Evolutionary conservation across 2,888 invertebrate species (phyloP).

Genomic region (Caenorhabditis uteleia): DNA sequence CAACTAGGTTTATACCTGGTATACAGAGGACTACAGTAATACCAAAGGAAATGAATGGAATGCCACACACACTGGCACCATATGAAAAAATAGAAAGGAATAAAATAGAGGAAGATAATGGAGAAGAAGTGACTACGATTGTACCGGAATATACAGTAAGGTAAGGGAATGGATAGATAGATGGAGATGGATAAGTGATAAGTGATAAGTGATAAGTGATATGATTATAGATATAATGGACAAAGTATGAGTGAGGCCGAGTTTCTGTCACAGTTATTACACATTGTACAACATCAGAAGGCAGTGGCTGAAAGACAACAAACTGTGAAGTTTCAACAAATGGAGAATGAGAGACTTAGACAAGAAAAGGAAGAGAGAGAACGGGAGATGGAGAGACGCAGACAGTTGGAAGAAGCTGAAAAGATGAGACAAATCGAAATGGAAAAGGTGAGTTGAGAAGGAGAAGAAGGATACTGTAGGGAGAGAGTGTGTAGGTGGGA

Average conservation of each 20-base stretch:
- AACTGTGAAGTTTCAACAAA: conserved; percentile 25
- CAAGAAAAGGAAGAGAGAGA: conserved; percentile 37
- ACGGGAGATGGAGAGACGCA: conserved; percentile 23
- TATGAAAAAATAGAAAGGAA: conserved; percentile 21
- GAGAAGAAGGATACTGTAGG: no score
- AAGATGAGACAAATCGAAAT: conserved; percentile 18
- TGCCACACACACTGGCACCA: conserved; percentile 27
- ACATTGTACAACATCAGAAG: conserved; percentile 44
- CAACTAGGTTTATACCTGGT: conserved; percentile 16
- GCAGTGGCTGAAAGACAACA: conserved; percentile 21
- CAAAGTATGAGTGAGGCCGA: conserved; percentile 47
- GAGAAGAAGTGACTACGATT: conserved; percentile 18
- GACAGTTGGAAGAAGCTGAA: conserved; percentile 32
- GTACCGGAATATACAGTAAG: conserved; percentile 46
- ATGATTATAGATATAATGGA: conserved; percentile 41
- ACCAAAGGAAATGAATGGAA: conserved; percentile 16
- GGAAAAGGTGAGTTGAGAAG: conserved; percentile 20
- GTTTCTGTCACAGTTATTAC: conserved; percentile 33
- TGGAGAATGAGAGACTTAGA: conserved; percentile 29
- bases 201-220: no score
- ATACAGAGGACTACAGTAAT: conserved; percentile 9
- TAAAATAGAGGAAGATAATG: neutral
- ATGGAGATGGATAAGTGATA: no score
- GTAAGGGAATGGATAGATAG: no score
- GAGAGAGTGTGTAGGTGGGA: no score